Conservation (phyloP, 2,113 vertebrate genomes). For the Bothrops jararaca region DNA sequence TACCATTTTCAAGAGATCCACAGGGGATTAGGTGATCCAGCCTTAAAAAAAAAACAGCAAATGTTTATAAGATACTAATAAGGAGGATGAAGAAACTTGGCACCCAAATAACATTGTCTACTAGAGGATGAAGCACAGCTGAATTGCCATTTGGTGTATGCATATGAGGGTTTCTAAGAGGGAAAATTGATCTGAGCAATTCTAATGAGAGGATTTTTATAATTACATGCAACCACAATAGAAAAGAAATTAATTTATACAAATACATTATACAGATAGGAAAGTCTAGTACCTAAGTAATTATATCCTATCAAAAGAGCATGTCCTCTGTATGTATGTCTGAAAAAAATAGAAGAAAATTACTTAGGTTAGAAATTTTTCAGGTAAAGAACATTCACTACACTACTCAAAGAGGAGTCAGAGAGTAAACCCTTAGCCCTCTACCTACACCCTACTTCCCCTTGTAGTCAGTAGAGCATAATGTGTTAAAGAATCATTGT, state of each 20-base stretch:
- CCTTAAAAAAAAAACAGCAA: background rate
- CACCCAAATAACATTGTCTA: background rate
- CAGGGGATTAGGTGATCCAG: background rate
- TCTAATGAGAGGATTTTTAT: background rate
- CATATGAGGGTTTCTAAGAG: background rate
- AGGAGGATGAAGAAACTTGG: background rate
- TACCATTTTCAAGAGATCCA: background rate
- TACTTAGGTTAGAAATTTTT: background rate
- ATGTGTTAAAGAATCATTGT: background rate
- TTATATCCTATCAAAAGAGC: background rate
- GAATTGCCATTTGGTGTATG: background rate
- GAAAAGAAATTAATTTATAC: background rate
- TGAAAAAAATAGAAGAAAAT: background rate
- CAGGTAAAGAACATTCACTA: background rate
- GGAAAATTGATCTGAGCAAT: background rate
- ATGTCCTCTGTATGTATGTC: background rate
- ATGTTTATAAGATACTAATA: background rate
- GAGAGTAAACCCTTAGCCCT: background rate
- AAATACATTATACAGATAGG: background rate
- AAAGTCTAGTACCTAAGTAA: background rate
- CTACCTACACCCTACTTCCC: background rate
- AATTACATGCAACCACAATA: background rate
- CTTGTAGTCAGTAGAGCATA: background rate
- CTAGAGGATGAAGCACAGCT: background rate
- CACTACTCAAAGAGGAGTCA: background rate